Evolutionary conservation across 2,113 vertebrate species (phyloP).

Genomic region (Climacteris rufus): DNA sequence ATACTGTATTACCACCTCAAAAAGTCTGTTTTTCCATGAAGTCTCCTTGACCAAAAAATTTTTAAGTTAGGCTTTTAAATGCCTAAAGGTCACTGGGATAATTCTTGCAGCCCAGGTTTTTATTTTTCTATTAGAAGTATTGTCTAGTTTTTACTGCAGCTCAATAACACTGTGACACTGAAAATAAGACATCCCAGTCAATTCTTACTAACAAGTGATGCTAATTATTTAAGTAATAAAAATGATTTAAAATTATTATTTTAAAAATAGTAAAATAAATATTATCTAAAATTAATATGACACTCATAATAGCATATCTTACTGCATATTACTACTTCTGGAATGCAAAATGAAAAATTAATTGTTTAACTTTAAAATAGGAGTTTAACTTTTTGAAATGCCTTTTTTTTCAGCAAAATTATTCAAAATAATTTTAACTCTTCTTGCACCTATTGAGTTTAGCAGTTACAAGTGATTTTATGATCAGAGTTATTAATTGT

Average conservation of each 20-base stretch:
- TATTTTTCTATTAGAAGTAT: background rate
- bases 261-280: no score
- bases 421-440: background rate
- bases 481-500: background rate
- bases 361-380: background rate
- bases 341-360: background rate
- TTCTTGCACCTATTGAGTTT: background rate
- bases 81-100: background rate
- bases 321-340: background rate
- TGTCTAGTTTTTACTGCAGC: background rate
- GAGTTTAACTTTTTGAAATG: background rate
- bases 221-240: background rate
- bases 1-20: background rate
- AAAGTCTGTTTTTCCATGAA: background rate
- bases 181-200: background rate
- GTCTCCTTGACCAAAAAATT: background rate
- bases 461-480: background rate
- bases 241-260: no score
- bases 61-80: background rate
- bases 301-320: background rate
- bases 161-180: background rate
- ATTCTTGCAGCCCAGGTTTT: background rate
- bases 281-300: background rate
- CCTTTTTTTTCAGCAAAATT: background rate
- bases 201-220: background rate